A percentile compares a stretch with the other conserved stretches of the same genome.
Evolutionary conservation across 64 coral and sea anemone species (phyloP).

Genomic region (Actinia tenebrosa): DNA sequence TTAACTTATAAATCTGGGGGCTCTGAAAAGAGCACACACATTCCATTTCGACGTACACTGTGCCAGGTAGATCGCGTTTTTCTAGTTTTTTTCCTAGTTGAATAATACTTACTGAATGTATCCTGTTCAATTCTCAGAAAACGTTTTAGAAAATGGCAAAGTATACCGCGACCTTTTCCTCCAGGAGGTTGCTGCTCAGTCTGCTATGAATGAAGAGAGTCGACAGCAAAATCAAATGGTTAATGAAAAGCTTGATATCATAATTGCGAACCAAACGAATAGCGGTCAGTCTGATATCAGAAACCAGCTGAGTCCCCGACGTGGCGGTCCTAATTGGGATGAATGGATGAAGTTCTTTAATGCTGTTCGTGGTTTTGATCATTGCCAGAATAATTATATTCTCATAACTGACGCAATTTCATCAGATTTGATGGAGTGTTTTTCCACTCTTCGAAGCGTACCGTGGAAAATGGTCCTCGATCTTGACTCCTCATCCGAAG

Average conservation of each 20-base stretch:
- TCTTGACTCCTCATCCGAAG: constrained; percentile 52
- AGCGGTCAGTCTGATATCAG: background rate
- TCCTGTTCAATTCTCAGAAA: constrained; percentile 24
- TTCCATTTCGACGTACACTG: too few species aligned
- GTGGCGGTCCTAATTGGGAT: constrained; percentile 34
- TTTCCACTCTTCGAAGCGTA: constrained; percentile 25
- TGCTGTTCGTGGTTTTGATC: constrained; percentile 28
- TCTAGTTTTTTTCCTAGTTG: background rate
- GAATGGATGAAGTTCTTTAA: constrained; percentile 36
- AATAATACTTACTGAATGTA: background rate
- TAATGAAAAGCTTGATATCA: background rate
- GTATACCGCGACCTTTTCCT: constrained; percentile 37
- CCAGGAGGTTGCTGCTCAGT: constrained; percentile 3
- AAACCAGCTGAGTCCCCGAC: background rate
- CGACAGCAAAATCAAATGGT: background rate
- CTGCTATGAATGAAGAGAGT: background rate
- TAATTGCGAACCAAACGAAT: constrained; percentile 6
- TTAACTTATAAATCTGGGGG: too few species aligned
- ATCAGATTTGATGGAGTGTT: background rate
- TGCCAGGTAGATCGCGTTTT: too few species aligned
- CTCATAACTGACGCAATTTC: constrained; percentile 33
- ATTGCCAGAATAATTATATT: constrained; percentile 42
- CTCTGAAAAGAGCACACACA: too few species aligned
- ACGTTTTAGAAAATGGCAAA: background rate
- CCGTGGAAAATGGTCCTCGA: constrained; percentile 69